Percentiles rank a stretch among this genome's conserved stretches.
Conservation (phyloP, 1,140 invertebrate genomes). For the Drosophila pseudoananassae region DNA sequence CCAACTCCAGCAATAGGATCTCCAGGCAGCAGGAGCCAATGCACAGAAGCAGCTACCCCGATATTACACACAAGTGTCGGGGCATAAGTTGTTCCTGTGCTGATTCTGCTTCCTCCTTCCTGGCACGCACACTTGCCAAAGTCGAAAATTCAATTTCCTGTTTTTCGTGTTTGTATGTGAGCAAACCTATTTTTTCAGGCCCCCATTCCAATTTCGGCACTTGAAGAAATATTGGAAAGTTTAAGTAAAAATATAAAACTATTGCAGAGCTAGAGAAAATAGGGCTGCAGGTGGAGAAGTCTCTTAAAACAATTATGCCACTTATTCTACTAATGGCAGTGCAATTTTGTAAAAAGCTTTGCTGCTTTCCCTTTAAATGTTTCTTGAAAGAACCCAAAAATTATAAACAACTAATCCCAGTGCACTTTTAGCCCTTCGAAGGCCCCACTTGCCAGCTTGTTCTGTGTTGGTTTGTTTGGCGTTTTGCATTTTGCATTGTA, state of each 20-base stretch:
- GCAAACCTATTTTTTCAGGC: constrained; percentile 38
- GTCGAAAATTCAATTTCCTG: constrained; percentile 83
- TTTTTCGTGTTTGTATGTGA: constrained; percentile 79
- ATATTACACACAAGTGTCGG: constrained; percentile 44
- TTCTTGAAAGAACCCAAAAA: no score
- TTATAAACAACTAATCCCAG: neutral
- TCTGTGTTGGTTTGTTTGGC: constrained; percentile 57
- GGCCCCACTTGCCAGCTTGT: constrained; percentile 4
- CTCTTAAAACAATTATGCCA: no score
- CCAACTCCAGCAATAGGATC: constrained; percentile 12
- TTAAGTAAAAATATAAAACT: neutral
- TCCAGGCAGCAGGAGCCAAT: neutral
- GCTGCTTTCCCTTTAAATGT: no score
- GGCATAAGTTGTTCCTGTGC: constrained; percentile 47
- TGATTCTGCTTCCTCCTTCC: constrained; percentile 52
- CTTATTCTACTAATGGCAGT: no score
- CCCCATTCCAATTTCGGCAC: constrained; percentile 13
- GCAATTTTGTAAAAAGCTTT: no score
- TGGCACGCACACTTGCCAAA: constrained; percentile 80
- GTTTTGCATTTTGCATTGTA: constrained; percentile 77
- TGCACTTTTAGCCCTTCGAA: constrained; percentile 1
- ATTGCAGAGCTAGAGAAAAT: neutral
- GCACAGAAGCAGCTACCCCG: constrained; percentile 20
- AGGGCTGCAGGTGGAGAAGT: no score
- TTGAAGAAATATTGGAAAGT: neutral